Conservation (phyloP, 2,113 vertebrate species). For the Oceanites oceanicus region DNA sequence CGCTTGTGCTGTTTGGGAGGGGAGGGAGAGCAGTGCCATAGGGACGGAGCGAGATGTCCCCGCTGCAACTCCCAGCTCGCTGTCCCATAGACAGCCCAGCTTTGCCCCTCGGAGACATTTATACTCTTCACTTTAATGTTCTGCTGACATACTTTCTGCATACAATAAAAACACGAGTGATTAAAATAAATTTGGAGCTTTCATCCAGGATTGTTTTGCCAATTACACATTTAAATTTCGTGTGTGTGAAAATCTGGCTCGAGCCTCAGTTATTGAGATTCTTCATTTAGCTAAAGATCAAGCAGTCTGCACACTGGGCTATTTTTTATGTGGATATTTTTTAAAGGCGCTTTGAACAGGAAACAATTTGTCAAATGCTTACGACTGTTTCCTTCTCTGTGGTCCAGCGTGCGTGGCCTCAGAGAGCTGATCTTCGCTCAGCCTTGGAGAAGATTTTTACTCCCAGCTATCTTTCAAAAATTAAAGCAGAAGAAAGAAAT, state of each 20-base stretch:
- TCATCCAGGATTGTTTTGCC: neutral
- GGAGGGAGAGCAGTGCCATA: rapidly evolving
- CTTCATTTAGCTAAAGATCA: neutral
- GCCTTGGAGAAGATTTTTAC: neutral
- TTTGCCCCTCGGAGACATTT: neutral
- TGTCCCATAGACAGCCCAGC: neutral
- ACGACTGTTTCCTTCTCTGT: neutral
- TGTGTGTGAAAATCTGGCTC: neutral
- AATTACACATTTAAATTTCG: neutral
- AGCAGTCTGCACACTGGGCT: neutral
- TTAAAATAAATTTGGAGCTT: neutral
- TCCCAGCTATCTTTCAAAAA: neutral
- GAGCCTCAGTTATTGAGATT: neutral
- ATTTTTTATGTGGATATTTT: conserved; percentile 4
- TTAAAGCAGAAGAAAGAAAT: neutral
- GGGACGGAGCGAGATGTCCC: neutral
- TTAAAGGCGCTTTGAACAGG: neutral
- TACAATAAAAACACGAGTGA: neutral
- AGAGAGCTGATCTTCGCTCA: neutral
- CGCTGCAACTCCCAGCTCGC: neutral
- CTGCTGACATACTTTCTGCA: neutral
- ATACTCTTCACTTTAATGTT: neutral
- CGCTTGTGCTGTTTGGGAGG: rapidly evolving
- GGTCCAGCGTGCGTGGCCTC: neutral
- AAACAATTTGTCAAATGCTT: conserved; percentile 35